Evolutionary conservation across 2,888 invertebrate genomes (phyloP).

Genomic region (Phaonia tiefii): DNA sequence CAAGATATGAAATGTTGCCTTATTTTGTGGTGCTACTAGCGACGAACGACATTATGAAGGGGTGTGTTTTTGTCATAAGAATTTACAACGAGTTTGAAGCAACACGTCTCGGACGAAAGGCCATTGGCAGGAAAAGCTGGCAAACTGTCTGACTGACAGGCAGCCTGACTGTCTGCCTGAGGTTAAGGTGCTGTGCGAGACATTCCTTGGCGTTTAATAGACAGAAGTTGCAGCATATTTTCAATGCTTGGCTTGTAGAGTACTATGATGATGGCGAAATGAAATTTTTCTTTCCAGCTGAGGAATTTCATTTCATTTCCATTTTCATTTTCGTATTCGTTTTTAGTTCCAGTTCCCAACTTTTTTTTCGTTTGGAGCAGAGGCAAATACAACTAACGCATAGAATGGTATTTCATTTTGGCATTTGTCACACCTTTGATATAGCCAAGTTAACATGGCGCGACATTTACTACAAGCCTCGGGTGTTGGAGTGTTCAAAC

Average conservation of each 20-base stretch:
- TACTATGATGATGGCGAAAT: conserved; percentile 47
- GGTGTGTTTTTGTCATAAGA: conserved; percentile 6
- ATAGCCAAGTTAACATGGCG: conserved; percentile 20
- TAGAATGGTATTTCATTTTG: conserved; percentile 68
- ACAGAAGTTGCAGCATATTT: conserved; percentile 60
- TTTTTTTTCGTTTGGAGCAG: background rate
- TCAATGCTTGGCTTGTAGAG: conserved; percentile 64
- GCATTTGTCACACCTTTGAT: conserved; percentile 76
- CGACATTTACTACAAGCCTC: background rate
- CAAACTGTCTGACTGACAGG: background rate
- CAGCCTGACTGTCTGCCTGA: background rate
- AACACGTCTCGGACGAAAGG: conserved; percentile 8
- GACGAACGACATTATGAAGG: conserved; percentile 4
- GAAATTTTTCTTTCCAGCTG: conserved; percentile 58
- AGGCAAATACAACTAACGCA: background rate
- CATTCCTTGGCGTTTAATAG: conserved; percentile 58
- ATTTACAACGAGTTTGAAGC: background rate
- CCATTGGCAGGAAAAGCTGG: conserved; percentile 13
- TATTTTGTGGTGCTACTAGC: conserved; percentile 37
- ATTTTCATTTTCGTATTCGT: conserved; percentile 27
- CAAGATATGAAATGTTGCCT: conserved; percentile 55
- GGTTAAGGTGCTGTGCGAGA: background rate
- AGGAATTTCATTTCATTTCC: conserved; percentile 64
- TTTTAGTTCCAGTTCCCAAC: conserved; percentile 39
- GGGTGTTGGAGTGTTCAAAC: no score